Base-by-base conservation (phyloP, 2,888 invertebrate genomes). In the Amiota communis region DNA sequence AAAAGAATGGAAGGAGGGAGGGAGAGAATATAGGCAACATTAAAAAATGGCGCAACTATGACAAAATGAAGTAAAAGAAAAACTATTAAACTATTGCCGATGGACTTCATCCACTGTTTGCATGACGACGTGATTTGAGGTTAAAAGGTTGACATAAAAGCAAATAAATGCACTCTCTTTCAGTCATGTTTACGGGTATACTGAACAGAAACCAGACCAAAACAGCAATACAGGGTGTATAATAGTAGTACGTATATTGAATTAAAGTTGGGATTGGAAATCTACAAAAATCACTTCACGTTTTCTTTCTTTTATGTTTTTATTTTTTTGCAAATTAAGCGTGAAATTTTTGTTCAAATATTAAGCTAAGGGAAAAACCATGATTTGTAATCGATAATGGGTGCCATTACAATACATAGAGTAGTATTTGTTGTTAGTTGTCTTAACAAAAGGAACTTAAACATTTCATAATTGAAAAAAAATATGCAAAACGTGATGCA, bases 61-160 rank as follows among this genome's bases (percentile, higher is more conserved):
- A 49, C 65, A 47, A 36, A 36, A 36, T 36, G 8, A 36, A 36
- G 36, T 36, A 36, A 36, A 36, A 6, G 6, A 36, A 36, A 36
- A 59, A n/a, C n/a, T 20, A 59, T 17, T 20, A 20, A 10, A 11
- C n/a, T 51, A 11, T 63, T 20, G 63, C 63, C 63, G 20, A 23
- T 36, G 36, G 36, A 36, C 36, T 2, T 2, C 36, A 23, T 6
- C 36, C 36, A 6, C 23, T 23, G 23, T 1, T 36, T 15, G 10
- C 47, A 9, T 11, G 49, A 13, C 65, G n/a, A 65, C 65, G 65
- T 65, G 64, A 64, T 46, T 65, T 65, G 77, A 64, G 78, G 78
- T 78, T 76, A 78, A 78, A 78, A 78, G 78, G 78, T 78, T 78
- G 78, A 78, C 71, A 73, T 72, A 74, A 77, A 68, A 75, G 72